Conservation (phyloP, 2,797 vertebrate genomes). For the Pseudotriccus pelzelni region DNA sequence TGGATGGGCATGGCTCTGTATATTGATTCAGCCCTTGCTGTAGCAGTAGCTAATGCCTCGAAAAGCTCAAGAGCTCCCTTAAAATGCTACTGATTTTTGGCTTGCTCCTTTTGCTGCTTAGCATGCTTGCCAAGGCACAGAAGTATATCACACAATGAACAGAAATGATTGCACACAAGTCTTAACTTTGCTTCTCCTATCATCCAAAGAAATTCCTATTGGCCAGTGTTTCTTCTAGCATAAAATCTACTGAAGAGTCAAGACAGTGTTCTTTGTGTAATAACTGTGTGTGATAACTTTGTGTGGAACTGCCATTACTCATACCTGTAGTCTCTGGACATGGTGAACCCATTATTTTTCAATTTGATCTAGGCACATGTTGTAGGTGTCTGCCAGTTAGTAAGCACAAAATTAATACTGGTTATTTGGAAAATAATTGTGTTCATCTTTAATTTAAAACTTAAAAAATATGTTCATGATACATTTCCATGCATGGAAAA, state of each 20-base stretch:
- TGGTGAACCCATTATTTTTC: neutral
- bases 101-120: neutral
- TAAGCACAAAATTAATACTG: neutral
- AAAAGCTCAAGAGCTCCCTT: neutral
- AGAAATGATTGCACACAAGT: neutral
- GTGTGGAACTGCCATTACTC: neutral
- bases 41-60: neutral
- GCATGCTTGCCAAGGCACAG: neutral
- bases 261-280: neutral
- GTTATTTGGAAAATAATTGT: neutral
- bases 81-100: neutral
- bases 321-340: neutral
- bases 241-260: neutral
- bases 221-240: neutral
- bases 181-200: neutral
- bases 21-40: neutral
- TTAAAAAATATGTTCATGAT: neutral
- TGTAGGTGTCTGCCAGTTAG: neutral
- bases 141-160: neutral
- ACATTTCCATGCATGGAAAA: neutral
- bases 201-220: neutral
- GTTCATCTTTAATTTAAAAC: neutral
- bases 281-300: neutral
- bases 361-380: neutral
- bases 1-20: neutral